A percentile compares a stretch with the other conserved stretches of the same genome.
Evolutionary conservation across 2,797 vertebrate species (phyloP).

Genomic region (Gallinago stenura): DNA sequence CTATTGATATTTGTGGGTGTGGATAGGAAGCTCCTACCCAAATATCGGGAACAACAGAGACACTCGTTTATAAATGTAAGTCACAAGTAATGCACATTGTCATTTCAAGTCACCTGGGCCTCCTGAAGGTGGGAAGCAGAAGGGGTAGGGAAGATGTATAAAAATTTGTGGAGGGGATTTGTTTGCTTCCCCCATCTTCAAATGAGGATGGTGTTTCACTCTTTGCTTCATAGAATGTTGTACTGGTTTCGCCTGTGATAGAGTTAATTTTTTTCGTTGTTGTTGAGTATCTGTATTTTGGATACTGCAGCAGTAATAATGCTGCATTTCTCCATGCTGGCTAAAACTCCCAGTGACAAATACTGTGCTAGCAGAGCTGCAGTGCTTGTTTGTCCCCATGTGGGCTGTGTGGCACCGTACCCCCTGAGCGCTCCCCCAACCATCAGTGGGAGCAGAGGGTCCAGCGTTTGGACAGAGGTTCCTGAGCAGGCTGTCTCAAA

Average conservation of each 20-base stretch:
- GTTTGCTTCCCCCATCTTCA: background rate
- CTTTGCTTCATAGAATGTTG: background rate
- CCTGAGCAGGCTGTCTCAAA: background rate
- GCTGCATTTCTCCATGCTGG: background rate
- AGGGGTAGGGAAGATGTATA: background rate
- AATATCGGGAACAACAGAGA: background rate
- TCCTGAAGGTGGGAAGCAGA: background rate
- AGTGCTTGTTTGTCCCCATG: background rate
- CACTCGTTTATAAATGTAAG: background rate
- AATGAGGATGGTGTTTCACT: background rate
- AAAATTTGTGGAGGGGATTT: background rate
- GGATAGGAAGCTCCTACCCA: background rate
- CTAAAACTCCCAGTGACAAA: background rate
- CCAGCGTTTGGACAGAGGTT: fast-evolving
- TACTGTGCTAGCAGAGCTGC: background rate
- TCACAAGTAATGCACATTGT: background rate
- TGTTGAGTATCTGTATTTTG: background rate
- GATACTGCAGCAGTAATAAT: background rate
- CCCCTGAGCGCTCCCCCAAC: fast-evolving
- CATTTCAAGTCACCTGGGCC: background rate
- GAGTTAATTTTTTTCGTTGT: background rate
- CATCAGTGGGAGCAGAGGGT: background rate
- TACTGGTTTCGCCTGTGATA: background rate
- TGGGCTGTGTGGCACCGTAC: fast-evolving
- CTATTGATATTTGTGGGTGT: background rate